Percentiles rank a stretch among this genome's conserved stretches.
These are phyloP conservation scores for Andinoacara biseriatus DNA, from an alignment of 2,113 vertebrate species.

Conservation along the genomic window DNA sequence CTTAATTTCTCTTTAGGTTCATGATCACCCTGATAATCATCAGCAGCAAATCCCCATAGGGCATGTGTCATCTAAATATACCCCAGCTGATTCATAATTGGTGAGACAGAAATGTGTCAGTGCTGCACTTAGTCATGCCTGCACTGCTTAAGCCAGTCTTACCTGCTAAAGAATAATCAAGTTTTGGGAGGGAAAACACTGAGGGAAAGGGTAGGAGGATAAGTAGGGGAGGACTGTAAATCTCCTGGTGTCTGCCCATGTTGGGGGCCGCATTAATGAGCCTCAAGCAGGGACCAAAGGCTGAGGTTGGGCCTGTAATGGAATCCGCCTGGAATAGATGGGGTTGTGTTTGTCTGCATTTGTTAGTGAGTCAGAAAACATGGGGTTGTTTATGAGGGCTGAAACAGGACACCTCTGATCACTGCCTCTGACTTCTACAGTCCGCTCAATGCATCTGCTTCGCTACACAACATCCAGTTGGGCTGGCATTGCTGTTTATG, in stretches of 20 bases:
- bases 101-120: slow-evolving; percentile 64
- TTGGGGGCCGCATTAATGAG: slow-evolving; percentile 81
- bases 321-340: slow-evolving; percentile 79
- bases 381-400: slow-evolving; percentile 65
- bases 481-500: slow-evolving; percentile 31
- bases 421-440: slow-evolving; percentile 48
- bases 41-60: slow-evolving; percentile 48
- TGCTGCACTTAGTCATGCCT: slow-evolving; percentile 35
- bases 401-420: slow-evolving; percentile 72
- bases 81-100: slow-evolving; percentile 62
- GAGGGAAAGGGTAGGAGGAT: not conserved
- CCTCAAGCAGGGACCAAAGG: slow-evolving; percentile 74
- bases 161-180: slow-evolving; percentile 78
- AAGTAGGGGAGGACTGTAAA: slow-evolving; percentile 43
- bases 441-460: slow-evolving; percentile 25
- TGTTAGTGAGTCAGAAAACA: slow-evolving; percentile 42
- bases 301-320: slow-evolving; percentile 73
- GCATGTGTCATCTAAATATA: slow-evolving; percentile 43
- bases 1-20: not conserved
- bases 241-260: slow-evolving; percentile 76
- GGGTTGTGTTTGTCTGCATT: slow-evolving; percentile 50
- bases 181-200: slow-evolving; percentile 38
- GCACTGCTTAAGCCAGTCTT: slow-evolving; percentile 48
- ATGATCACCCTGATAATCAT: slow-evolving; percentile 10
- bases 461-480: slow-evolving; percentile 53